Base-by-base conservation (phyloP, 2,797 vertebrate species). In the Chaunax sp. region DNA sequence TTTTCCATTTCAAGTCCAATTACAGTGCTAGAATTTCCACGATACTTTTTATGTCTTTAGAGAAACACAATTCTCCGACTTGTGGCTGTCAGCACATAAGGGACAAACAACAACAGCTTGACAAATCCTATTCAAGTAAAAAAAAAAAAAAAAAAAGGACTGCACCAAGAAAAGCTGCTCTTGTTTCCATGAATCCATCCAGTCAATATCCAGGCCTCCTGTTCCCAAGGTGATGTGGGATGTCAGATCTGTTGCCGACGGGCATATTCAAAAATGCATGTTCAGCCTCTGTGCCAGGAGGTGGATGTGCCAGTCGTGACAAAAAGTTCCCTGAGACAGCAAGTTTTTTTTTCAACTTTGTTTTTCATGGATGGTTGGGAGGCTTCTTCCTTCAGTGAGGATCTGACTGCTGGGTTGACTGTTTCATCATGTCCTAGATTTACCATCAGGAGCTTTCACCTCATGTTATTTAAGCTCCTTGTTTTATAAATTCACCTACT, bases 181-280 rank as follows among this genome's bases (percentile, higher is more conserved):
- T 54, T 55, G 41, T 83, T 88, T 84, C 46, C 41, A 55, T 41
- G 60, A 84, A 76, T 82, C 53, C 35, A 76, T 70, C 71, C 69
- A 86, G 80, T 86, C 75, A 62, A 83, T 75, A 84, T 77, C 65
- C 71, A 59, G 75, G 70, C 56, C 58, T 65, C 41, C 50, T 50
- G 72, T 77, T 90, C 89, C 87, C 75, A 86, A 81, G 85, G 81
- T 84, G 85, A 84, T 45, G 76, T n/a, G 67, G 65, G 66, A 86
- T 86, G 81, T 89, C 84, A 86, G 80, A 87, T 85, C 78, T 81
- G 69, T 85, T 82, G 77, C 86, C 81, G 80, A 73, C 75, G 60
- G 90, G 67, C 77, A 73, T 76, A 81, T 75, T 89, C 68, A 85
- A 90, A 91, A 91, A 84, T 90, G 89, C 88, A 86, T 82, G 89